Percentiles rank a stretch among this genome's conserved stretches.
phyloP scores from a whole-genome alignment of 53 echinoderm and acorn worm genomes.

The Henricia sp. region DNA sequence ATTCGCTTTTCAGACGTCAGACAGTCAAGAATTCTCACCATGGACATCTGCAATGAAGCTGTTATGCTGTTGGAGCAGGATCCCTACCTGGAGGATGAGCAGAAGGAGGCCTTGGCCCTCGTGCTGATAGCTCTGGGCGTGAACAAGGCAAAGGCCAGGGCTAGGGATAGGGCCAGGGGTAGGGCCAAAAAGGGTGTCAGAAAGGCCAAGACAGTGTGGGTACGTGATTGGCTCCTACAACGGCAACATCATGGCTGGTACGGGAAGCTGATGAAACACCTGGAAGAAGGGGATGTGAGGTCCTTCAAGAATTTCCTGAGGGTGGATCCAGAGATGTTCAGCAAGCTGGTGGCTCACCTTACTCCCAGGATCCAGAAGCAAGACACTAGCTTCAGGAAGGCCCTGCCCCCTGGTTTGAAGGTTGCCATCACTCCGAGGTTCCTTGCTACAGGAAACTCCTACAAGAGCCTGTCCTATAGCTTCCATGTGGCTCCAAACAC shows the following conservation, averaged over 20 bases:
- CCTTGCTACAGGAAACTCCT: slow-evolving; percentile 1
- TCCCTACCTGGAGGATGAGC: too few relatives aligned
- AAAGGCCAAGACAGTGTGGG: not conserved
- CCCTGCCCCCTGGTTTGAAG: not conserved
- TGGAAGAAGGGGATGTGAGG: not conserved
- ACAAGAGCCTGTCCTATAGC: not conserved
- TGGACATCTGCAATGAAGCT: not conserved
- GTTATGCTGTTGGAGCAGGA: not conserved
- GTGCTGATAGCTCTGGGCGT: not conserved
- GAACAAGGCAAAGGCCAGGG: not conserved
- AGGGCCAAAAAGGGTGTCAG: not conserved
- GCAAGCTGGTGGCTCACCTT: not conserved
- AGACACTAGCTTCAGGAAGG: not conserved
- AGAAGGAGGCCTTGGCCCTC: not conserved
- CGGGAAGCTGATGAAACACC: slow-evolving; percentile 1
- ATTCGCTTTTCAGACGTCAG: not conserved
- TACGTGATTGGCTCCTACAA: not conserved
- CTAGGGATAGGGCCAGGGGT: too few relatives aligned
- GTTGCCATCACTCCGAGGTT: not conserved
- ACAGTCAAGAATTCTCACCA: not conserved
- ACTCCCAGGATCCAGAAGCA: not conserved
- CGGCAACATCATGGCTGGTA: not conserved
- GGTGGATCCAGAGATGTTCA: not conserved
- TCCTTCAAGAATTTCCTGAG: not conserved
- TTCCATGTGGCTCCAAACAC: not conserved